phyloP scores from a whole-genome alignment of 2,797 vertebrate genomes.

The Enteromius afrohamiltoni region DNA sequence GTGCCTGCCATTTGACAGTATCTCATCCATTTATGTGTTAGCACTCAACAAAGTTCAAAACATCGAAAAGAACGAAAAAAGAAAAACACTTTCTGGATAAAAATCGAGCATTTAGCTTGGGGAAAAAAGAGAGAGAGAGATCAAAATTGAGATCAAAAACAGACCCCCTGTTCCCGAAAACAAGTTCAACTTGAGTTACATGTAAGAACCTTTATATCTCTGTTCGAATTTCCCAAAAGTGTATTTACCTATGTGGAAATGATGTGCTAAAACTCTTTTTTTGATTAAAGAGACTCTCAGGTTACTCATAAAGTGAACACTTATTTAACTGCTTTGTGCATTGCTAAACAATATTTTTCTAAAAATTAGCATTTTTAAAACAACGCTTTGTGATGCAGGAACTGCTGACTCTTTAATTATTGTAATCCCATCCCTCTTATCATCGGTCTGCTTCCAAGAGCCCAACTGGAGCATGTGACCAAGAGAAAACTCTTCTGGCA shows the following conservation, averaged over 20 bases:
- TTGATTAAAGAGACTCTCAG: background rate
- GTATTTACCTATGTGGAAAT: conserved; percentile 29
- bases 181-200: conserved; percentile 31
- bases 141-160: conserved; percentile 29
- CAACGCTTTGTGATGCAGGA: background rate
- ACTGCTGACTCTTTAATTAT: background rate
- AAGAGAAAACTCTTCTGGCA: conserved; percentile 34
- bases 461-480: conserved; percentile 9
- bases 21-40: conserved; percentile 43
- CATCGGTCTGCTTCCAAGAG: background rate
- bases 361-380: background rate
- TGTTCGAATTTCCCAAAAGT: conserved; percentile 11
- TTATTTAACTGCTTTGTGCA: conserved; percentile 7
- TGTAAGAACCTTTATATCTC: background rate
- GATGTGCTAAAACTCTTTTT: conserved; percentile 11
- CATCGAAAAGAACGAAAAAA: conserved; percentile 17
- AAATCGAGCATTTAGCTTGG: background rate
- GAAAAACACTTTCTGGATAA: conserved; percentile 11
- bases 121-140: background rate
- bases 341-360: background rate
- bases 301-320: conserved; percentile 22
- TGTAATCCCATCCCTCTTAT: conserved; percentile 1
- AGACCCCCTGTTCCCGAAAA: conserved; percentile 4
- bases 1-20: conserved; percentile 50
- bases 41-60: conserved; percentile 35